Evolutionary conservation across 2,797 vertebrate genomes (phyloP), one percentile per base, ranked within the genome.

Genomic region (Atherinosoma microstoma): DNA sequence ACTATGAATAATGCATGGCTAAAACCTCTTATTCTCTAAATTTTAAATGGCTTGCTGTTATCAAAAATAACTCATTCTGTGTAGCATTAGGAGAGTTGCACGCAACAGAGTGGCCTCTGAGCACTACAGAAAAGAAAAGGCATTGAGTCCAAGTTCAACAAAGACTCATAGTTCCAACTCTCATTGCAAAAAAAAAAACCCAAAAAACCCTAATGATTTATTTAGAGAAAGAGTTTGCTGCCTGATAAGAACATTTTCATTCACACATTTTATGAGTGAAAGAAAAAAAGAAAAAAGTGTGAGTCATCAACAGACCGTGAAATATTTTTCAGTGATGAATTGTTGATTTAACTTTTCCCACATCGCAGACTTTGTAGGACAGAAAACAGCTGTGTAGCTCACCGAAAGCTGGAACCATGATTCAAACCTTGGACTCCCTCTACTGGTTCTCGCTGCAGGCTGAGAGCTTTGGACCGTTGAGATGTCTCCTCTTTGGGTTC

Each of bases 21-120:
- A 87, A 91, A 94, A 91, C 81, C 89, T 93, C 86, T 91, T 92
- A 93, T 94, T 94, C 92, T 92, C 82, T 90, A 88, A 86, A 92
- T 93, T 93, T 94, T 92, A 90, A 90, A 93, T 93, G 91, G 59
- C 69, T 68, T 20, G 68, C 87, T 84, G 81, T 83, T 89, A 87
- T 82, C 84, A 92, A 93, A 93, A 94, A 92, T 88, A 90, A 90
- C 86, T 76, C 65, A 67, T 85, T 89, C 83, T 74, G 72, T 73
- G 51, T 57, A 64, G 79, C 77, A 83, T 76, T 77, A 76, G 67
- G 65, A 71, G 74, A 64, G 69, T 83, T 0, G 69, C 86, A 91
- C 79, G 68, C 86, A 89, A 89, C 77, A 87, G 67, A 78, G 76
- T 66, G 70, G 34, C 45, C 61, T 75, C 76, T 35, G 53, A 11